Conservation (phyloP, 1,140 invertebrate genomes). For the Drosophila aff. region DNA sequence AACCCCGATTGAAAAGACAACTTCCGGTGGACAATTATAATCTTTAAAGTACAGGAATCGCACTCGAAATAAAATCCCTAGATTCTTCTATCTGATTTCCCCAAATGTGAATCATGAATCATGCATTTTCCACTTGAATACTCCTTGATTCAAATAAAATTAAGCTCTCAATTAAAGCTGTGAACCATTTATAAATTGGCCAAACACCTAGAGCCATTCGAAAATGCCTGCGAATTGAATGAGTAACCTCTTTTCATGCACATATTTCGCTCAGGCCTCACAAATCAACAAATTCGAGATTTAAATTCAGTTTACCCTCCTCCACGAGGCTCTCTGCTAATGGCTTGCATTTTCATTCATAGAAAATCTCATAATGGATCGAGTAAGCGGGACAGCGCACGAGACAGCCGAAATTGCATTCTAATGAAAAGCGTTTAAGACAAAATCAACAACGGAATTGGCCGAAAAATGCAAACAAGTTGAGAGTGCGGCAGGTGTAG, state of each 20-base stretch:
- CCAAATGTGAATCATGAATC: not conserved
- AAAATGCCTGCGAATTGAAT: slow-evolving; percentile 8
- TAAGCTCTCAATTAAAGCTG: slow-evolving; percentile 17
- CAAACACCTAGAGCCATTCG: slow-evolving; percentile 26
- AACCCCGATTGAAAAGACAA: slow-evolving; percentile 2
- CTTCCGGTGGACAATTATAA: slow-evolving; percentile 12
- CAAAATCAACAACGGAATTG: slow-evolving; percentile 65
- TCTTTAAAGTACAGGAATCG: not conserved
- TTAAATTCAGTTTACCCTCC: slow-evolving; percentile 20
- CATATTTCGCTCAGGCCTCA: slow-evolving; percentile 15
- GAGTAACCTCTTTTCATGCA: slow-evolving; percentile 9
- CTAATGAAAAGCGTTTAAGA: slow-evolving; percentile 65
- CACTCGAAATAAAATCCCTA: not conserved
- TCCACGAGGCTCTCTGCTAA: slow-evolving; percentile 6
- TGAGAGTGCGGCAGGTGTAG: not conserved
- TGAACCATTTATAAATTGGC: slow-evolving; percentile 28
- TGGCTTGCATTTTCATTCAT: slow-evolving; percentile 40
- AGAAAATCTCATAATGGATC: slow-evolving; percentile 41
- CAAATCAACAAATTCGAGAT: slow-evolving; percentile 41
- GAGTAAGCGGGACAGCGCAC: not conserved
- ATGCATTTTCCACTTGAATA: not conserved
- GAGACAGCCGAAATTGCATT: slow-evolving; percentile 39
- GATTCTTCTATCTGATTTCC: not conserved
- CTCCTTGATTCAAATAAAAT: slow-evolving; percentile 1
- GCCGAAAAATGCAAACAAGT: slow-evolving; percentile 28